A percentile compares a stretch with the other conserved stretches of the same genome.
Evolutionary conservation across 2,797 vertebrate species (phyloP).

Genomic region (Enoplosus armatus): DNA sequence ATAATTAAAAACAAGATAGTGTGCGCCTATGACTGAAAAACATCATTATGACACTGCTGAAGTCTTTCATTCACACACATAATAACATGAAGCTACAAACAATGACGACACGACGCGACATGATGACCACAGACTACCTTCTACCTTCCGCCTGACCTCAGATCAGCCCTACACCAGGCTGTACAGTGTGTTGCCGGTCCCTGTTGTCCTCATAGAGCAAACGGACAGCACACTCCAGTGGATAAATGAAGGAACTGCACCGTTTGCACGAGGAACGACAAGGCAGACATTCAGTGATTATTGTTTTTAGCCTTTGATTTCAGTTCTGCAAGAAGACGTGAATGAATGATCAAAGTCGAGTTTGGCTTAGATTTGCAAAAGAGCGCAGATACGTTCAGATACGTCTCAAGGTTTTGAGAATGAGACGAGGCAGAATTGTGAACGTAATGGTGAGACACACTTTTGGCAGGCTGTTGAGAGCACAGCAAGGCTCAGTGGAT

Average conservation of each 20-base stretch:
- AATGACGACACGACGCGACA: too few species aligned
- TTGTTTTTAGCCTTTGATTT: too few species aligned
- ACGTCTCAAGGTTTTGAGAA: too few species aligned
- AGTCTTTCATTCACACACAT: background rate
- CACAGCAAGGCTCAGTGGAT: background rate
- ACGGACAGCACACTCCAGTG: conserved; percentile 20
- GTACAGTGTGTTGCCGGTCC: background rate
- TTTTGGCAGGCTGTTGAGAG: background rate
- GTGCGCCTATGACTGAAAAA: too few species aligned
- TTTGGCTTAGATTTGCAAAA: background rate
- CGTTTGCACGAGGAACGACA: background rate
- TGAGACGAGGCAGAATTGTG: too few species aligned
- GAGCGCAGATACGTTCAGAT: background rate
- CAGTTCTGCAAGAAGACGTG: background rate
- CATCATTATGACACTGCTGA: background rate
- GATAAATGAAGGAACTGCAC: background rate
- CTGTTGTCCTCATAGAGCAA: too few species aligned
- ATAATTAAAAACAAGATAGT: too few species aligned
- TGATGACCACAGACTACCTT: background rate
- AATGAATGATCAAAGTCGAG: background rate
- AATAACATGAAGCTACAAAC: background rate
- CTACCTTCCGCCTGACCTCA: background rate
- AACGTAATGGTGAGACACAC: background rate
- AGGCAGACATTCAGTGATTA: background rate
- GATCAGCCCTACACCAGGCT: background rate